These are phyloP conservation scores for Cataglyphis rosenhaueri DNA, from an alignment of 2,888 invertebrate genomes.

Conservation along the genomic window DNA sequence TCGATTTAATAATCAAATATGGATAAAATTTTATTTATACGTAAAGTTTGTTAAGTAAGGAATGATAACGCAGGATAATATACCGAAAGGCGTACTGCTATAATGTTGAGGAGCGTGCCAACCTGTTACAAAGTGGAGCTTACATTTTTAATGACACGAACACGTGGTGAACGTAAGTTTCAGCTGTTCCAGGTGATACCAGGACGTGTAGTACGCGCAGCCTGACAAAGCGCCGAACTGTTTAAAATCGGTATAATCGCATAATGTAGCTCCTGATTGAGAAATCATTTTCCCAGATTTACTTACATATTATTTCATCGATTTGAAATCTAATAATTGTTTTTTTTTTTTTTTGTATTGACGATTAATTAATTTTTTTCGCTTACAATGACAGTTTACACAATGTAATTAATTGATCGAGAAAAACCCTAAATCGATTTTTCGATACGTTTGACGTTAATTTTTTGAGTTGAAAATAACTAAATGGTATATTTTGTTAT, in stretches of 20 bases:
- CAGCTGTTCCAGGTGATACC: constrained; percentile 69
- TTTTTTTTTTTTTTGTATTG: background rate
- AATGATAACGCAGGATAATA: background rate
- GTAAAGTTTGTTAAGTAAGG: background rate
- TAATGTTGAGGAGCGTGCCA: constrained; percentile 26
- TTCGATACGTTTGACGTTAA: background rate
- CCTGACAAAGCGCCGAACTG: constrained; percentile 36
- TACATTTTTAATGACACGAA: constrained; percentile 56
- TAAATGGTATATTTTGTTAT: background rate
- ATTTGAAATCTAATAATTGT: constrained; percentile 3
- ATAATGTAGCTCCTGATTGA: background rate
- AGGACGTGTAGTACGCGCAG: constrained; percentile 7
- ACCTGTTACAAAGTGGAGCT: constrained; percentile 44
- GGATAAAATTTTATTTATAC: background rate
- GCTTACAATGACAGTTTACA: background rate
- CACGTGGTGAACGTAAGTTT: constrained; percentile 65
- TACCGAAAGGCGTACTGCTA: constrained; percentile 5
- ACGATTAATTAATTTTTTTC: background rate
- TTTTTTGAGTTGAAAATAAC: background rate
- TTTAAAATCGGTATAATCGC: constrained; percentile 35
- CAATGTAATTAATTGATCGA: background rate
- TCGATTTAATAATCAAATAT: background rate
- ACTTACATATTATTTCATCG: background rate
- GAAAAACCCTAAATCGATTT: background rate
- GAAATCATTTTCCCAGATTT: background rate